These are phyloP conservation scores for Ernsta delagoae DNA, from an alignment of 2,888 invertebrate species.

Conservation along the genomic window DNA sequence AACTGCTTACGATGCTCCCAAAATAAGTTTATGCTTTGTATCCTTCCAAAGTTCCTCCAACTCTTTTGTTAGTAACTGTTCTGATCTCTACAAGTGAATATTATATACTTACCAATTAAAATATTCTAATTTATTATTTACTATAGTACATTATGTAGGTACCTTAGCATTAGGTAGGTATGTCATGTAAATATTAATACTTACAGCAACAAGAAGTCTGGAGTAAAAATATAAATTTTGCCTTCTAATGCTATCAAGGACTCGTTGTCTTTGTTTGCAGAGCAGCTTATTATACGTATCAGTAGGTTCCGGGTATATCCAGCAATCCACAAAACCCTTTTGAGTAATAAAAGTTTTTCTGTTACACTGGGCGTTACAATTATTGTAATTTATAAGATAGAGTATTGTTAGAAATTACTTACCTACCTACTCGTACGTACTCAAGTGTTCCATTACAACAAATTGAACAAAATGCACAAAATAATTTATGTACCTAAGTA, in stretches of 20 bases:
- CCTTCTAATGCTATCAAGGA: constrained; percentile 57
- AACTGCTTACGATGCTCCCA: constrained; percentile 71
- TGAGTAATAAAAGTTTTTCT: not conserved
- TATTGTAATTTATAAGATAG: too few species aligned
- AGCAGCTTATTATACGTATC: constrained; percentile 64
- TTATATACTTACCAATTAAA: not conserved
- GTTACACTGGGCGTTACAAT: not conserved
- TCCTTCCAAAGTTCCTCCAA: constrained; percentile 67
- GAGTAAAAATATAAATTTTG: constrained; percentile 68
- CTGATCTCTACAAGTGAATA: constrained; percentile 64
- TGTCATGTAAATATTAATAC: constrained; percentile 31
- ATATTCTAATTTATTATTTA: too few species aligned
- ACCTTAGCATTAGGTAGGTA: too few species aligned
- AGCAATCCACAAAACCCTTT: constrained; percentile 78
- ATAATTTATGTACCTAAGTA: too few species aligned
- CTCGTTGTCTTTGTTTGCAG: constrained; percentile 65
- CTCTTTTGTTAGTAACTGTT: constrained; percentile 70
- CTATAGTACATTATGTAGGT: too few species aligned
- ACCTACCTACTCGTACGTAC: too few species aligned
- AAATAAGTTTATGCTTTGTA: constrained; percentile 74
- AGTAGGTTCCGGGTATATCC: constrained; percentile 58
- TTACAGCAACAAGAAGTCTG: constrained; percentile 67
- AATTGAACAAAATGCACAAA: too few species aligned
- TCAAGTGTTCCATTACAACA: too few species aligned
- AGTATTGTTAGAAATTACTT: too few species aligned